Evolutionary conservation across 37 sponge, comb jelly and placozoan species (phyloP), one percentile per base, ranked within the genome.

Genomic region (Bolinopsis microptera): DNA sequence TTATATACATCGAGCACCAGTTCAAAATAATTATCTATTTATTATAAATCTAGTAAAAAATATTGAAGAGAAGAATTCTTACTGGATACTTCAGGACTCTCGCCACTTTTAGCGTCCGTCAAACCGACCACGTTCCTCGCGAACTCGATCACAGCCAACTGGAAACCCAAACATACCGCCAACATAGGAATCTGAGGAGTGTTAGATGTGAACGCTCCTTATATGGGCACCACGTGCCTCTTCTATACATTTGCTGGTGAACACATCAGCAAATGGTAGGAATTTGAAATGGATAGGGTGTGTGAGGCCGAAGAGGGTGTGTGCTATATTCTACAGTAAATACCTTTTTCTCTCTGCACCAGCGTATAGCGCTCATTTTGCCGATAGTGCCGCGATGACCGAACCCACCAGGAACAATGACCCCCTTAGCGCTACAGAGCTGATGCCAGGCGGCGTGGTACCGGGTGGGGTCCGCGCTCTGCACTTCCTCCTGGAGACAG

Each of bases 81-180:
- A 77, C 80, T 36, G 5, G 80, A 77, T 1, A 36, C 35, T 35
- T 27, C 80, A 5, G 26, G 33, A 32, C 80, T 86, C 36, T 86
- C 90, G 25, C 90, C 90, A 86, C 90, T 86, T 38, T 86, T 86
- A 23, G 90, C 90, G 95, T 95, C 96, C 70, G 80, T 77, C 95
- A 94, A 94, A 26, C 95, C 97, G 31, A 97, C 92, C 28, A 97
- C 96, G 92, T 94, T 97, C 25, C 98, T 93, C 36, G 98, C 96
- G 94, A 96, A 95, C 83, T 98, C 98, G 61, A 98, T 95, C 70
- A 96, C 98, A 86, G 97, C 98, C 32, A 95, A 39, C 75, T 98
- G 98, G 94, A 98, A 93, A 35, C 98, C 98, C 28, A 98, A 95
- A 95, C 98, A 98, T 68, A 98, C 97, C 22, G 96, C 97, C 95